Evolutionary conservation across 2,797 vertebrate genomes (phyloP).

Genomic region (Cebuella pygmaea): DNA sequence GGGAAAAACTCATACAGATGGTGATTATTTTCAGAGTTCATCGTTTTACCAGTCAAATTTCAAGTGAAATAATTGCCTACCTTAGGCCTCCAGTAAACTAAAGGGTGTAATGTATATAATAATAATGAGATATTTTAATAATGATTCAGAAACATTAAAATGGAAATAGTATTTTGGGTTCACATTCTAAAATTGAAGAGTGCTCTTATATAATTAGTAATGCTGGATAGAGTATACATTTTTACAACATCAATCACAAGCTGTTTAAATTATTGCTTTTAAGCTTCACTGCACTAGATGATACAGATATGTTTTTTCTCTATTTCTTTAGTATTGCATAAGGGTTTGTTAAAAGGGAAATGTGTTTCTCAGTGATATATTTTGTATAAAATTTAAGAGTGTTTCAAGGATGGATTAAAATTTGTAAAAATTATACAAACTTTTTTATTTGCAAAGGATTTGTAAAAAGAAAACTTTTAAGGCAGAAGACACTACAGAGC

Average conservation of each 20-base stretch:
- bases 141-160: conserved; percentile 39
- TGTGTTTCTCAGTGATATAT: neutral
- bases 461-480: neutral
- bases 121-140: conserved; percentile 45
- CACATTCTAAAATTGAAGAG: conserved; percentile 15
- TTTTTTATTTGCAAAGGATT: neutral
- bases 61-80: conserved; percentile 58
- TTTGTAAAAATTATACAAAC: neutral
- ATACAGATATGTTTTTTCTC: neutral
- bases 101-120: conserved; percentile 27
- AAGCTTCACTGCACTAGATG: neutral
- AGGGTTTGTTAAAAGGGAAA: neutral
- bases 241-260: neutral
- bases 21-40: conserved; percentile 62
- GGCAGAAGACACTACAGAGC: neutral
- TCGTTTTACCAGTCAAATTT: conserved; percentile 56
- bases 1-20: neutral
- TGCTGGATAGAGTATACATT: neutral
- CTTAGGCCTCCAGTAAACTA: neutral
- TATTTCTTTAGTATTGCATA: neutral
- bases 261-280: neutral
- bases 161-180: neutral
- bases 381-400: neutral
- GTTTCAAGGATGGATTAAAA: neutral
- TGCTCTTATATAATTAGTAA: conserved; percentile 17